Conservation (phyloP, 2,888 invertebrate genomes). For the Clitarchus hookeri region DNA sequence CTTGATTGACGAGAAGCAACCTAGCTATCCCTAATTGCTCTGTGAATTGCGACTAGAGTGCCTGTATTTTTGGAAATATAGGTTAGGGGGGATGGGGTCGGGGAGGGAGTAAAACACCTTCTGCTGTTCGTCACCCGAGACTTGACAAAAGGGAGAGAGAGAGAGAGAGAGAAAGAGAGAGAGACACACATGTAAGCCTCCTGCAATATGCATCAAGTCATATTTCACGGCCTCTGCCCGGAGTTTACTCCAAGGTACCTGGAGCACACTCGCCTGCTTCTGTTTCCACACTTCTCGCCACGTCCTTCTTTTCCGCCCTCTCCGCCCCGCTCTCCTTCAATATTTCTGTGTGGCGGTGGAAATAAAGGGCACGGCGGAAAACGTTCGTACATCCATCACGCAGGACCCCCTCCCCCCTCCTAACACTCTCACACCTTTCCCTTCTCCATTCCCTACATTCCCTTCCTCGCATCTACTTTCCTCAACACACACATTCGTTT, state of each 20-base stretch:
- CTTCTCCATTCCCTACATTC: neutral
- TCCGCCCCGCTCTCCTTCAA: neutral
- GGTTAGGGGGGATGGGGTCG: too few relatives aligned
- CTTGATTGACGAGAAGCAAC: too few relatives aligned
- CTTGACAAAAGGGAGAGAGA: neutral
- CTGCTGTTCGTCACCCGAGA: neutral
- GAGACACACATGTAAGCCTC: neutral
- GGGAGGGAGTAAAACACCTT: too few relatives aligned
- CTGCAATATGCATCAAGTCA: neutral
- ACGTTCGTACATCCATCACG: conserved; percentile 5
- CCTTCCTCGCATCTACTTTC: neutral
- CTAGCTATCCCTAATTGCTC: too few relatives aligned
- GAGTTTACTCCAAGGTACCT: neutral
- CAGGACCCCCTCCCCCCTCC: neutral
- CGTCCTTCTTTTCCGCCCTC: neutral
- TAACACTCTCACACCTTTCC: neutral
- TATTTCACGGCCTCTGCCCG: neutral
- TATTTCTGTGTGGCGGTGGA: neutral
- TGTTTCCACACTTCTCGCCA: neutral
- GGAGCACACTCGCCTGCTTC: neutral
- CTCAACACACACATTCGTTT: neutral
- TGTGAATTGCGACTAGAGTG: too few relatives aligned
- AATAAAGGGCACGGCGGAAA: neutral
- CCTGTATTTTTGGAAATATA: too few relatives aligned
- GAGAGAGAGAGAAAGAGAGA: too few relatives aligned